Evolutionary conservation across 2,113 vertebrate genomes (phyloP), one percentile per base, ranked within the genome.

Genomic region (Sialia sialis): DNA sequence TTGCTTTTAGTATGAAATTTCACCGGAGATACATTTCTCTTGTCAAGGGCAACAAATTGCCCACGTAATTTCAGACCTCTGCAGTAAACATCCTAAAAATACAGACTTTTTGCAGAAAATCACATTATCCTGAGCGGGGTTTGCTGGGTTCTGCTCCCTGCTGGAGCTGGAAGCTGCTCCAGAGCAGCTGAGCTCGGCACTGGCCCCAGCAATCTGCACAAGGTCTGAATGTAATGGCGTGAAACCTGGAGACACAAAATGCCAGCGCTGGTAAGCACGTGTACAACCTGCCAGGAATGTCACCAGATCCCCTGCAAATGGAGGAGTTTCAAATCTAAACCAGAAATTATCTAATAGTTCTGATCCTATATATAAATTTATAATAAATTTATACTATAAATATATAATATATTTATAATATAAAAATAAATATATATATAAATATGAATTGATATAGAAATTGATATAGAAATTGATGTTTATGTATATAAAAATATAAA

Each of bases 61-160:
- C 85, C 60, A 32, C 16, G 2, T 75, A 29, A 68, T 88, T 95
- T 86, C 51, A 92, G 79, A 46, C 68, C 62, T 82, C 75, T 51
- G 52, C 39, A 66, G 89, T 72, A 84, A 63, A n/a, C 79, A 70
- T 54, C 88, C 84, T 52, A 73, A 95, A 95, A 95, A 90, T 59
- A 82, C 2, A 62, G 22, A 25, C 39, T 81, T 85, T 51, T 52
- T 85, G 21, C 81, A 88, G 92, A 94, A 95, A 84, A 94, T 51
- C 41, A 6, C 81, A 51, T 89, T 90, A 96, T 58, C 87, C 16
- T 29, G 89, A 93, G 78, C 32, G 4, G 20, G n/a, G 56, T 44
- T 79, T 75, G 80, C 94, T 36, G 26, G 60, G 58, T 80, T 63
- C 90, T 66, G 62, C 6, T 34, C 72, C 92, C 79, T 74, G 73